Evolutionary conservation across 2,113 vertebrate genomes (phyloP), one percentile per base, ranked within the genome.

Genomic region (Sebastes schlegelii): DNA sequence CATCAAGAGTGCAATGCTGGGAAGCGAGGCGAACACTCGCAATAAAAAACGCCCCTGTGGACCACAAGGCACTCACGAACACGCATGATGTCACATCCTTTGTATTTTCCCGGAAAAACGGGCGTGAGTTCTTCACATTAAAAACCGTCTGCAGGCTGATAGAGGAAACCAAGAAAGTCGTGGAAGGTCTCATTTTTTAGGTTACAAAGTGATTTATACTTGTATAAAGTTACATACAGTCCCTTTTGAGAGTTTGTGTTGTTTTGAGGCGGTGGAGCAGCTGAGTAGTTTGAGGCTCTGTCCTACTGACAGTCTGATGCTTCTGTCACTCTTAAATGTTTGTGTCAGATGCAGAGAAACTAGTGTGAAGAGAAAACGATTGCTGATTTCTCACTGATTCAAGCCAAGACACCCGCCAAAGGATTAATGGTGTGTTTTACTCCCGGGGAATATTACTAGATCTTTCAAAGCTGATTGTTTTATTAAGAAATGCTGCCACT

Each of bases 391-490:
- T 34, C 43, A 8, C 12, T 8, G 42, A 34, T 57, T 45, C 6
- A 46, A 8, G 9, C n/a, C 10, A 13, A 70, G 61, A 49, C 21
- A 13, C 34, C 62, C 63, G 66, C 7, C 9, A 51, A 58, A 60
- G 12, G 7, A 65, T 52, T 43, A 61, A 4, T 40, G 6, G 6
- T 10, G 6, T 9, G 6, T 72, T 68, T 57, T 61, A 45, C 17
- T 65, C 8, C 1, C 6, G 66, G 19, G 16, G 13, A 57, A 34
- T 42, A 23, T 40, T 42, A 23, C 5, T 1, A 7, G 12, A 82
- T 58, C 1, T 17, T 67, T 80, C 16, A 8, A 61, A 49, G 57
- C 23, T 58, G 23, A 73, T 66, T 51, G 26, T 74, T 81, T 60
- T 17, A n/a, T 68, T 17, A 23, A 86, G 51, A 65, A 67, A 34